Percentiles rank a stretch among this genome's conserved stretches.
phyloP scores from a whole-genome alignment of 2,797 vertebrate species.

The Sarcophilus harrisii region DNA sequence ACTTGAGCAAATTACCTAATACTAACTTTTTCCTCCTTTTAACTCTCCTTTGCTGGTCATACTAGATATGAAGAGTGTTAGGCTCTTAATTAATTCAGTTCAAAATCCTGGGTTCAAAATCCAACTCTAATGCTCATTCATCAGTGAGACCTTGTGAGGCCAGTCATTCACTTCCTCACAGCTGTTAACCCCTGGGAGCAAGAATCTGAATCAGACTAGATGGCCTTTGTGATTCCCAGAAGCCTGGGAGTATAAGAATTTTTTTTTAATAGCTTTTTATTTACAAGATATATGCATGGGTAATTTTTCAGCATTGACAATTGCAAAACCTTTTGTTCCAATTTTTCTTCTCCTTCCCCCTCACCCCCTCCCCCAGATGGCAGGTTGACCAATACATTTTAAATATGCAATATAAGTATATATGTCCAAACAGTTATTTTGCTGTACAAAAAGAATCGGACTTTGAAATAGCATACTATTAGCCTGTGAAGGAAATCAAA shows the following conservation, averaged over 20 bases:
- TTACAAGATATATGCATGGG: too few relatives aligned
- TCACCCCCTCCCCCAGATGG: too few relatives aligned
- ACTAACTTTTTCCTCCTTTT: neutral
- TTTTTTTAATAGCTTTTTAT: too few relatives aligned
- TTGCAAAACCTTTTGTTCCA: too few relatives aligned
- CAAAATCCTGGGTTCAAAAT: neutral
- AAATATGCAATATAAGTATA: too few relatives aligned
- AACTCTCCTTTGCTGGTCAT: neutral
- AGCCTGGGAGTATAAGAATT: neutral
- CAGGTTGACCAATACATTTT: too few relatives aligned
- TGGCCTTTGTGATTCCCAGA: neutral
- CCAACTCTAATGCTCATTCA: neutral
- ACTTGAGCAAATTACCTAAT: neutral
- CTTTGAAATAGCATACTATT: too few relatives aligned
- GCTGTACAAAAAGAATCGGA: too few relatives aligned
- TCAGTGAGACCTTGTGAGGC: neutral
- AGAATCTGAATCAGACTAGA: neutral
- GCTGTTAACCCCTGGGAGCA: neutral
- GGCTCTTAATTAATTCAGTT: neutral
- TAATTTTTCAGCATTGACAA: too few relatives aligned
- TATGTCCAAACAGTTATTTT: too few relatives aligned
- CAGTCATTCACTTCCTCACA: neutral
- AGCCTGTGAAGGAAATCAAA: too few relatives aligned
- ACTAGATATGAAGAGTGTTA: neutral
- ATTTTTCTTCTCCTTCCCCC: too few relatives aligned